These are phyloP conservation scores for Ophioninae sp. DNA, from an alignment of 2,888 invertebrate species.

Conservation along the genomic window DNA sequence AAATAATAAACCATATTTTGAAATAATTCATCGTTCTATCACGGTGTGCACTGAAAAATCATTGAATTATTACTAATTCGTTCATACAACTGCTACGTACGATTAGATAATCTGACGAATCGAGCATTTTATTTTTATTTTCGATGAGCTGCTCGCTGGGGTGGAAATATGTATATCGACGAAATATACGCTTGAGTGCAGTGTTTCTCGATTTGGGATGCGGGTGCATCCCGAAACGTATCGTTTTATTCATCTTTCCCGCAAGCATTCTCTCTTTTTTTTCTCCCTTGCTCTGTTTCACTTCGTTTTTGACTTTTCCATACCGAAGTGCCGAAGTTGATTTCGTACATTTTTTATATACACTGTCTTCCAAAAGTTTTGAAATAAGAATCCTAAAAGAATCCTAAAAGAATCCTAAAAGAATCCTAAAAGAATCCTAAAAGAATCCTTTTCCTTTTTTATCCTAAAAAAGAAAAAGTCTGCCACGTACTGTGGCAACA, in stretches of 20 bases:
- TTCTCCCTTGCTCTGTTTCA: conserved; percentile 4
- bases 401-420: too few species aligned
- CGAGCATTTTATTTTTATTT: conserved; percentile 27
- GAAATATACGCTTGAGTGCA: conserved; percentile 35
- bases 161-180: conserved; percentile 46
- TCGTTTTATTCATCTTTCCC: conserved; percentile 31
- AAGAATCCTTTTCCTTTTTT: too few species aligned
- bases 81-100: neutral
- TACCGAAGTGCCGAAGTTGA: conserved; percentile 30
- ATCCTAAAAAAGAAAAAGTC: too few species aligned
- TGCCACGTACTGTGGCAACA: too few species aligned
- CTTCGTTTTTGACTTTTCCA: conserved; percentile 9
- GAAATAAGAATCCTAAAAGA: too few species aligned
- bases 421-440: too few species aligned
- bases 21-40: neutral
- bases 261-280: neutral
- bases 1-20: neutral
- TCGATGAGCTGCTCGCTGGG: conserved; percentile 29
- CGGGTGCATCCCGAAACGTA: conserved; percentile 50
- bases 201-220: conserved; percentile 42
- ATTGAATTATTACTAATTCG: neutral
- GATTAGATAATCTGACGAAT: conserved; percentile 17
- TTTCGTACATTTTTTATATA: conserved; percentile 15
- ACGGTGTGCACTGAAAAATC: neutral
- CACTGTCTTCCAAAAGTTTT: too few species aligned